Evolutionary conservation across 1,140 invertebrate genomes (phyloP), one percentile per base, ranked within the genome.

Genomic region (Micrasema minimum): DNA sequence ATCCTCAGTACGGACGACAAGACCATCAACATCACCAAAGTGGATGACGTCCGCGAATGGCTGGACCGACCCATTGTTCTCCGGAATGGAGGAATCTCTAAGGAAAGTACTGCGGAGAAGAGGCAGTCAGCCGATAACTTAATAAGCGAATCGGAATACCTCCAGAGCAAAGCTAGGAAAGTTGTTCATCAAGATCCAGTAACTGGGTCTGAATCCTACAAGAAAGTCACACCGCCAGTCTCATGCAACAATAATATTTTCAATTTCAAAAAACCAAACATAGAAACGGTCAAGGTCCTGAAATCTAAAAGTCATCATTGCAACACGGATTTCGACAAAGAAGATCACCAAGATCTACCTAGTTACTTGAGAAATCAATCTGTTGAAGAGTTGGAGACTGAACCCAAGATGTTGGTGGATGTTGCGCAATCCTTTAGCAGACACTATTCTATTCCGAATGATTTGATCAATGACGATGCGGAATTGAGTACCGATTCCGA

Each of bases 331-430:
- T 61, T 72, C 26, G 57, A 57, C 37, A 37, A 22, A 11, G 41
- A 66, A 16, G 50, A 71, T n/a, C 57, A 62, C 9, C 4, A 10
- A 10, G 43, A 53, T 18, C 68, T 78, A 4, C 82, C 82, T 11
- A 72, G 77, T 35, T 85, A 83, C 77, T 78, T 83, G 2, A 72
- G 83, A 3, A 84, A 82, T 77, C 83, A 85, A 71, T 84, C 82
- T 16, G 80, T 81, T 2, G 81, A 83, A 53, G 83, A 80, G 0
- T 77, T 85, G n/a, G 79, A 82, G 68, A 80, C 76, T 2, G 71
- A 78, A 37, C 74, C 75, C 66, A 80, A 80, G 62, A 70, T 76
- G 59, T 72, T 79, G 22, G 59, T 76, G 4, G 77, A 80, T 20
- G 22, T 76, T 0, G 70, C 75, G 0, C 66, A 77, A 5, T 77